Conservation (phyloP, 2,113 vertebrate species). For the Regulus satrapa region DNA sequence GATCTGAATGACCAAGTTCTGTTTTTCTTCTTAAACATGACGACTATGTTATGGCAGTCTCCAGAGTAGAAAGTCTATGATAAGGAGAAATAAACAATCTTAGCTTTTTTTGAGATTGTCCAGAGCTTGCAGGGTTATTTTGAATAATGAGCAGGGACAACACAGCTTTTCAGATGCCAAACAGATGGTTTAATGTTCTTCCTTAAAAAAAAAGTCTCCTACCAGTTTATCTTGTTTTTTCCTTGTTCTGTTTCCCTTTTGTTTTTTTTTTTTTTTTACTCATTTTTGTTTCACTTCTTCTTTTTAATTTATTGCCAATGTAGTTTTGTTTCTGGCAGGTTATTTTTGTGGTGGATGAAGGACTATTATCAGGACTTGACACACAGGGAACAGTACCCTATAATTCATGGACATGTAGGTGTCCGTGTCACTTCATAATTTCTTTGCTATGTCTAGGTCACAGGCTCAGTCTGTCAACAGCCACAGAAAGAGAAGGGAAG, state of each 20-base stretch:
- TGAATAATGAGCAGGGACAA: not conserved
- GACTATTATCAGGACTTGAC: not conserved
- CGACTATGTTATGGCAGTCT: not conserved
- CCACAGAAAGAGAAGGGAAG: not conserved
- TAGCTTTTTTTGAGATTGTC: not conserved
- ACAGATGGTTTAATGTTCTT: not conserved
- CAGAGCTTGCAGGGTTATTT: not conserved
- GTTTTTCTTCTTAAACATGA: not conserved
- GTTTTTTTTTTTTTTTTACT: too few species aligned
- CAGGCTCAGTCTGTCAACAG: not conserved
- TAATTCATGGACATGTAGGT: not conserved
- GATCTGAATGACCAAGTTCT: not conserved
- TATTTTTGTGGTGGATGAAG: not conserved
- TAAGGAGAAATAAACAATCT: not conserved
- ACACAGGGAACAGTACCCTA: not conserved
- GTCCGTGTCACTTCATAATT: not conserved
- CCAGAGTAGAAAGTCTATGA: fast-evolving
- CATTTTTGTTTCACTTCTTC: too few species aligned
- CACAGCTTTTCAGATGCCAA: not conserved
- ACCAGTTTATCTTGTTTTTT: not conserved
- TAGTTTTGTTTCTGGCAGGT: not conserved
- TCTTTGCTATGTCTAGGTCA: not conserved
- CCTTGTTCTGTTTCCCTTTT: too few species aligned
- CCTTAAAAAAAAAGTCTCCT: not conserved
- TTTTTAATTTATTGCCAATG: not conserved